phyloP scores from a whole-genome alignment of 2,113 vertebrate species.

The Ailuropoda melanoleuca region DNA sequence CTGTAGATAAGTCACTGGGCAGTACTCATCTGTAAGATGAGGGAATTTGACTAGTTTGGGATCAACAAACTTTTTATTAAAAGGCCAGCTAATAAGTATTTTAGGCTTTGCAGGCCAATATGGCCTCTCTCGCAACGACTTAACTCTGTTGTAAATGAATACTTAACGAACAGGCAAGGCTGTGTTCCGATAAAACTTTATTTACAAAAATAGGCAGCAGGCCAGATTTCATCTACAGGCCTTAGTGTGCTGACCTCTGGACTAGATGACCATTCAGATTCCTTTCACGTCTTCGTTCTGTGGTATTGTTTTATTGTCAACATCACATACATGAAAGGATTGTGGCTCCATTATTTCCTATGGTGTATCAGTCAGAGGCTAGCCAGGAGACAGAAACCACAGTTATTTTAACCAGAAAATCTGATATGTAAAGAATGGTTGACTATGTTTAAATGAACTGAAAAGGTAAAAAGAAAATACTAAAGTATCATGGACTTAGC shows the following conservation, averaged over 20 bases:
- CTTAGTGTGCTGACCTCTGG: background rate
- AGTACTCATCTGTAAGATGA: background rate
- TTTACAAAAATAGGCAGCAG: background rate
- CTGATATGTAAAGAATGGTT: background rate
- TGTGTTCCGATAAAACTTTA: background rate
- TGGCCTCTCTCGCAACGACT: background rate
- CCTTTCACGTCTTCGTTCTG: background rate
- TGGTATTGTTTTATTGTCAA: background rate
- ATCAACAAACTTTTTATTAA: background rate
- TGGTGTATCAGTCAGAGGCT: background rate
- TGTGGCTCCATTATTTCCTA: background rate
- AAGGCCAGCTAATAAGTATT: background rate
- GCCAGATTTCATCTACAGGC: background rate
- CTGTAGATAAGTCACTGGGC: background rate
- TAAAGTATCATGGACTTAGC: background rate
- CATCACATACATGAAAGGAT: background rate
- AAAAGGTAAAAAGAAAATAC: background rate
- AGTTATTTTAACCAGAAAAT: constrained; percentile 18
- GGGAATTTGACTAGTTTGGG: background rate
- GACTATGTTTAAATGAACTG: background rate
- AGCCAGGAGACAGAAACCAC: background rate
- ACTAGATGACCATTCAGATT: background rate
- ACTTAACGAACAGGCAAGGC: background rate
- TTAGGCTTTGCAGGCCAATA: background rate
- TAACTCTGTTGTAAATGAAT: background rate